Evolutionary conservation across 1,140 invertebrate species (phyloP), one percentile per base, ranked within the genome.

Genomic region (Drosophila parabipectinata): DNA sequence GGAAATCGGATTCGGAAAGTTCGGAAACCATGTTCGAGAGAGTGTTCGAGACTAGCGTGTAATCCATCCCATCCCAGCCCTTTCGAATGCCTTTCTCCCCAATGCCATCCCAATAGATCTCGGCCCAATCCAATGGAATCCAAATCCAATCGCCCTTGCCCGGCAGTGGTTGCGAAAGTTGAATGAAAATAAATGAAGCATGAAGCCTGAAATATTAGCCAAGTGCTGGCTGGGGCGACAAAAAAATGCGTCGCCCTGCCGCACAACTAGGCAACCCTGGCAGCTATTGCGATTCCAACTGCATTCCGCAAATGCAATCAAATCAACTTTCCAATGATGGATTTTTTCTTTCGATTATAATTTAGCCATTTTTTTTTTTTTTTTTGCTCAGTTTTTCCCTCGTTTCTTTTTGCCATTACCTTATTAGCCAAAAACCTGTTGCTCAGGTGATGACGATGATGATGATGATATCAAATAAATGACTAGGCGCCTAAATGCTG

Each of bases 311-410:
- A 74, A 75, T 79, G 69, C 79, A 83, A 82, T 83, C 79, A 83
- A 82, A 83, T 83, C 79, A 82, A 82, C 79, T 82, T 82, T 82
- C 79, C 79, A 82, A 83, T 82, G 79, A 82, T 83, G 79, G 48
- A 83, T 83, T 63, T 82, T 77, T 81, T 83, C 79, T 78, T 60
- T 68, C 60, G 60, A 79, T 78, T 71, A 82, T 83, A 79, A 83
- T 82, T 82, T 82, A 51, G 63, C 69, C 12, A 75, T 75, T 82
- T 82, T 79, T 60, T 56, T 44, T 14, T 56, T 28, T 9, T 2
- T 9, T n/a, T n/a, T n/a, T n/a, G n/a, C n/a, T 12, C 37, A 12
- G 21, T 55, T 58, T 59, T 37, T 55, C 30, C 37, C 21, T 60
- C 14, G 24, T 61, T 37, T 57, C 41, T 77, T 77, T 81, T 81